Evolutionary conservation across 2,797 vertebrate genomes (phyloP).

Genomic region (Telmatherina bonti): DNA sequence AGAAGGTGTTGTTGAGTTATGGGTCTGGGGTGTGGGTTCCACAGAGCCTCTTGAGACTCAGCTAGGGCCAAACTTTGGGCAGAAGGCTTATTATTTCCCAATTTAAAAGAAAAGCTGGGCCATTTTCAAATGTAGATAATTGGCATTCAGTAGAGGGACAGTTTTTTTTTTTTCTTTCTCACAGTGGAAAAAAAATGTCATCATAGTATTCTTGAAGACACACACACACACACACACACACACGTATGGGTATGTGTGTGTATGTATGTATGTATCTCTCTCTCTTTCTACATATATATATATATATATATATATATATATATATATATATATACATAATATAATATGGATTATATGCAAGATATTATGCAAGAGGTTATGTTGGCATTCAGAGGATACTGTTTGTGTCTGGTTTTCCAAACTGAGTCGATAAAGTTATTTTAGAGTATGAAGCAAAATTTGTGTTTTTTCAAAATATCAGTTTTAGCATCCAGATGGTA

Average conservation of each 20-base stretch:
- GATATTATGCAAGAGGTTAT: no score
- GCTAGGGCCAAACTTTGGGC: conserved; percentile 79
- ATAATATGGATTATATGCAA: no score
- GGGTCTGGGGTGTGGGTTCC: conserved; percentile 81
- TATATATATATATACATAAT: no score
- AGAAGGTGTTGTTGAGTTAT: conserved; percentile 92
- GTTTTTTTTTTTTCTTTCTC: conserved; percentile 1
- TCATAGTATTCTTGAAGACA: no score
- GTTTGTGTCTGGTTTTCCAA: no score
- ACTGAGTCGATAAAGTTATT: no score
- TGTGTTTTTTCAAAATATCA: neutral
- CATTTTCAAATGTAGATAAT: conserved; percentile 78
- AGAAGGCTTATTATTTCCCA: conserved; percentile 72
- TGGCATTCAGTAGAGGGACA: conserved; percentile 66
- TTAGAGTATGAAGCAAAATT: neutral
- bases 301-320: no score
- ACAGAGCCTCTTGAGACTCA: conserved; percentile 73
- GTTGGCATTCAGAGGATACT: neutral
- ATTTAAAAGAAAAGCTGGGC: conserved; percentile 76
- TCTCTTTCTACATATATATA: no score
- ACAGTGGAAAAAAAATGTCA: no score
- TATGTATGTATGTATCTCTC: no score
- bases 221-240: no score
- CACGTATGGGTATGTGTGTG: no score
- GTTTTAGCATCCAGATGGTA: neutral